Evolutionary conservation across 2,797 vertebrate genomes (phyloP), one percentile per base, ranked within the genome.

Genomic region (Syngnathus rostellatus): DNA sequence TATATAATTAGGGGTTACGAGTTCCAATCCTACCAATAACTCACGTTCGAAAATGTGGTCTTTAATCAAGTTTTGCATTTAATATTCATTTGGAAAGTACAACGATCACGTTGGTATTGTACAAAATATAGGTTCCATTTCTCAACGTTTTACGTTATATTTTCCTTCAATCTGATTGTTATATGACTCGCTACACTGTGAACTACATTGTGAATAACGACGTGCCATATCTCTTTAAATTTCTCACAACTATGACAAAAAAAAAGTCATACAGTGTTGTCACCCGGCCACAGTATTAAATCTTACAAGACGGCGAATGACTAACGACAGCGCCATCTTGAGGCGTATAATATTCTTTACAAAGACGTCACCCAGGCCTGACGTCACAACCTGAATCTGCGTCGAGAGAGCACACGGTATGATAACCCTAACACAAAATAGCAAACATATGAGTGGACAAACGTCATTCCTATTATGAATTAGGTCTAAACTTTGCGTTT

Each of bases 291-390:
- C 19, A 58, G 25, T 58, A 37, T 50, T 14, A 14, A 53, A 53
- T 21, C 6, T 3, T 50, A 8, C 6, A 8, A 31, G 25, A 16
- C 8, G 60, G n/a, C 39, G 38, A 43, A 16, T 11, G 38, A 25
- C 68, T 70, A 14, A 16, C 69, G 55, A 0, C 65, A 38, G 75
- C 78, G 77, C 79, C 83, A 75, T 75, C 85, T 82, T 37, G 73
- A 11, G 84, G 79, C 23, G 17, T 0, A 1, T 5, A 3, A 11
- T 19, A 7, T 11, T 73, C 57, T 14, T 71, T 70, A 78, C 83
- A 38, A 9, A 23, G 64, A 19, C 68, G 51, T 21, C 16, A 46
- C 16, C 12, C 14, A 19, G 19, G 25, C 8, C 62, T 50, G 19
- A n/a, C 41, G 39, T 41, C 10, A 8, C 25, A 16, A 31, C 54